These are phyloP conservation scores for Agrochola litura DNA, from an alignment of 2,888 invertebrate genomes.

Conservation along the genomic window DNA sequence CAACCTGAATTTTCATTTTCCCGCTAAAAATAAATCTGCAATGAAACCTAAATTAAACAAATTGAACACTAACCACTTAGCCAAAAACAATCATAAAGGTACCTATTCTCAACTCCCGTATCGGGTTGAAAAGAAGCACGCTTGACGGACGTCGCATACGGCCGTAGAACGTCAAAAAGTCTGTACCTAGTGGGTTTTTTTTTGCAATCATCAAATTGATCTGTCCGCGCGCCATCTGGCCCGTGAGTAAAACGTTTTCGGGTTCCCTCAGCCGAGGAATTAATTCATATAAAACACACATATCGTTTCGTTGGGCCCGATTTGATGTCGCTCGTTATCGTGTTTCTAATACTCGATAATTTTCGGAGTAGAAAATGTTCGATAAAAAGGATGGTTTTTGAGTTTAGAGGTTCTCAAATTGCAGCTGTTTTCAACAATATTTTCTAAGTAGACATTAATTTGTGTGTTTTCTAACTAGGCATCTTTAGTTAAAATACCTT, in stretches of 20 bases:
- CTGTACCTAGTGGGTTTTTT: slow-evolving; percentile 75
- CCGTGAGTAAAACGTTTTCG: slow-evolving; percentile 89
- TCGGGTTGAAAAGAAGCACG: slow-evolving; percentile 73
- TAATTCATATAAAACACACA: slow-evolving; percentile 90
- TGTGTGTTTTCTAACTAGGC: not conserved
- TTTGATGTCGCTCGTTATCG: slow-evolving; percentile 66
- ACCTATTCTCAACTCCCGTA: slow-evolving; percentile 64
- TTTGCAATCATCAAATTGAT: slow-evolving; percentile 91
- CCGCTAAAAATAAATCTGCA: slow-evolving; percentile 3
- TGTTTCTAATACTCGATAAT: slow-evolving; percentile 58
- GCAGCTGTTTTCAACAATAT: not conserved
- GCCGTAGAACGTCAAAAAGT: slow-evolving; percentile 86
- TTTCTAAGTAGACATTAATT: not conserved
- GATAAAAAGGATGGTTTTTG: not conserved
- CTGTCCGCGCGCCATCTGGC: slow-evolving; percentile 89
- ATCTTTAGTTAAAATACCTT: not conserved
- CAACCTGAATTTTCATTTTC: not conserved
- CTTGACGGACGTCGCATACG: slow-evolving; percentile 72
- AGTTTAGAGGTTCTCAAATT: not conserved
- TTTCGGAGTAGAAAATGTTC: not conserved
- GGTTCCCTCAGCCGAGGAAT: slow-evolving; percentile 87
- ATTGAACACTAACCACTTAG: slow-evolving; percentile 49
- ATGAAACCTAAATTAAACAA: slow-evolving; percentile 31
- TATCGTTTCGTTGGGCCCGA: slow-evolving; percentile 75
- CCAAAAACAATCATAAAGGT: slow-evolving; percentile 61